Evolutionary conservation across 2,797 vertebrate species (phyloP).

Genomic region (Anniella stebbinsi): DNA sequence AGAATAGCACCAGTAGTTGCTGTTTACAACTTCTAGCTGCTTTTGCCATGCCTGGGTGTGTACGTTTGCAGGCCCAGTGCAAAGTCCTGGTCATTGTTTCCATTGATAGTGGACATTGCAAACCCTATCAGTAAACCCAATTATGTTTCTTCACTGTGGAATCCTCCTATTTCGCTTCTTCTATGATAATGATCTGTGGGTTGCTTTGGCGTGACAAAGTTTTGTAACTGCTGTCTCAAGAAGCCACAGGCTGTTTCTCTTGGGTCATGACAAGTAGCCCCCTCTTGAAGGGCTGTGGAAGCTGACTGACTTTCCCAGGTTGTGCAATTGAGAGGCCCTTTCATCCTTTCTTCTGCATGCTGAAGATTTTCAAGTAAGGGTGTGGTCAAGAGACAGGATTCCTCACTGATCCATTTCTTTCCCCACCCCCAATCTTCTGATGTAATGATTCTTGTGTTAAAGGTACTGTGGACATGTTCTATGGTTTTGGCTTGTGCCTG

Average conservation of each 20-base stretch:
- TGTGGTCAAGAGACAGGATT: background rate
- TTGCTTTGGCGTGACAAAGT: conserved; percentile 42
- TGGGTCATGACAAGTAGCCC: background rate
- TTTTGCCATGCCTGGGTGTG: too few species aligned
- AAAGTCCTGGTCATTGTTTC: conserved; percentile 9
- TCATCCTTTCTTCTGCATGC: background rate
- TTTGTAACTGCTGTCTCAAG: conserved; percentile 43
- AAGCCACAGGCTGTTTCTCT: conserved; percentile 14
- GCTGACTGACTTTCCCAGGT: conserved; percentile 7
- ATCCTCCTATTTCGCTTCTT: conserved; percentile 6
- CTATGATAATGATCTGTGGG: conserved; percentile 23
- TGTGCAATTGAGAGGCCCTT: background rate
- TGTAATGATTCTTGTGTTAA: background rate
- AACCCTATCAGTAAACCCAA: background rate
- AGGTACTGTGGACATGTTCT: background rate
- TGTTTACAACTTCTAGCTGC: background rate
- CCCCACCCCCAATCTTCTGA: background rate
- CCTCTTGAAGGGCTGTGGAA: background rate
- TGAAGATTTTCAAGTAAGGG: background rate
- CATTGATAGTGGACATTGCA: conserved; percentile 13
- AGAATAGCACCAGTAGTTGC: background rate
- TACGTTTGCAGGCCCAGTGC: background rate
- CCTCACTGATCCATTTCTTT: background rate
- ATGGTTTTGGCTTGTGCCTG: background rate
- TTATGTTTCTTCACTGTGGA: conserved; percentile 34